Percentiles rank a stretch among this genome's conserved stretches.
phyloP scores from a whole-genome alignment of 2,113 vertebrate species.

The Nyctibius bracteatus region DNA sequence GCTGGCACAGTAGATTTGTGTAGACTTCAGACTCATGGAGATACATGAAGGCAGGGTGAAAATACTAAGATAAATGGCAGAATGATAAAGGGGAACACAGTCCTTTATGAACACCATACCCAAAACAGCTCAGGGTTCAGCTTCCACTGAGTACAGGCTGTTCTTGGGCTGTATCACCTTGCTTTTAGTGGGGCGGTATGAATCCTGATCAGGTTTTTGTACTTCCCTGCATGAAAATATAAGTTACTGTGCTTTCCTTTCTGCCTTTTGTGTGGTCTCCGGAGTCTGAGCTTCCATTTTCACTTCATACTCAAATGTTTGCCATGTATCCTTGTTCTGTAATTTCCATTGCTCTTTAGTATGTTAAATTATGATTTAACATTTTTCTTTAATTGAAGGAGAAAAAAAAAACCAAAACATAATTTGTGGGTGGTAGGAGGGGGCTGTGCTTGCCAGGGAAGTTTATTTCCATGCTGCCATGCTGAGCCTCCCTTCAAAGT shows the following conservation, averaged over 20 bases:
- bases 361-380: neutral
- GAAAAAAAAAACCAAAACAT: neutral
- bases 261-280: neutral
- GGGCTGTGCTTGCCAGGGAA: neutral
- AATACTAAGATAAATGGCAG: neutral
- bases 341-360: neutral
- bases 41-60: neutral
- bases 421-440: neutral
- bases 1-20: neutral
- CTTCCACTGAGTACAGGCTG: neutral
- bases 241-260: neutral
- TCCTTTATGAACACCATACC: neutral
- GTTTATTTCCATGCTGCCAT: slow-evolving; percentile 44
- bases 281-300: neutral
- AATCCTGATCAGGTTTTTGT: neutral
- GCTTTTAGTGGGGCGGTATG: neutral
- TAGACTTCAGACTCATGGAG: neutral
- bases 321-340: neutral
- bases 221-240: neutral
- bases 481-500: slow-evolving; percentile 8
- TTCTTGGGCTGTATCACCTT: neutral
- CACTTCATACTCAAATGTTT: neutral
- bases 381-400: slow-evolving; percentile 16
- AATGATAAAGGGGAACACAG: neutral
- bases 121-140: neutral